Percentiles rank a stretch among this genome's conserved stretches.
Conservation (phyloP, 2,113 vertebrate genomes). For the Panthera leo region DNA sequence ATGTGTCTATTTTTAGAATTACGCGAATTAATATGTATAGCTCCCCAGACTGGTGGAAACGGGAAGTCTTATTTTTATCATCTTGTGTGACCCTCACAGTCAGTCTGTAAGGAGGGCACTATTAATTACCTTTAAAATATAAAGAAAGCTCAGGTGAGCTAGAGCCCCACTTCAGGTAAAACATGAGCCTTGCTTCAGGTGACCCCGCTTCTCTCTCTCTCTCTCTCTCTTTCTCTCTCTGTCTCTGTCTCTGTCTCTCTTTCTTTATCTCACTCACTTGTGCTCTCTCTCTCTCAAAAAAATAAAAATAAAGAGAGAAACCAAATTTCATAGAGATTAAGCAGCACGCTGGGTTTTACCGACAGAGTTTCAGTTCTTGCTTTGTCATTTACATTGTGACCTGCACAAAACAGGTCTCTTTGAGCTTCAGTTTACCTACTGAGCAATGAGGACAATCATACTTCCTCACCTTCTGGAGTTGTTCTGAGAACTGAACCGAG, state of each 20-base stretch:
- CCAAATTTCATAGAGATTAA: neutral
- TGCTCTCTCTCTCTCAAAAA: no score
- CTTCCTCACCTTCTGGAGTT: neutral
- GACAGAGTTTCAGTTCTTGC: neutral
- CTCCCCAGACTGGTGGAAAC: neutral
- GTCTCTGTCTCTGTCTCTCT: no score
- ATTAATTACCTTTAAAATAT: neutral
- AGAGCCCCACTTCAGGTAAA: no score
- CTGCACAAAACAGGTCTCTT: neutral
- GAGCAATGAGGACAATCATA: no score
- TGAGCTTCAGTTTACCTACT: neutral
- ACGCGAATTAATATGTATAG: neutral
- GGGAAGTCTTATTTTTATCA: neutral
- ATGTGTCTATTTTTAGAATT: neutral
- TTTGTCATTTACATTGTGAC: neutral
- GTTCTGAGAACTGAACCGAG: neutral
- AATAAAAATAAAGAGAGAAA: neutral
- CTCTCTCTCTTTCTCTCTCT: no score
- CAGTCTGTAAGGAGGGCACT: neutral
- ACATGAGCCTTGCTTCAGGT: no score
- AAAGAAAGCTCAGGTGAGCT: neutral
- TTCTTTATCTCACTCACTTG: no score
- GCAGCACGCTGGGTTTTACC: neutral
- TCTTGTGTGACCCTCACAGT: neutral
- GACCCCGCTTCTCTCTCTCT: no score